Conservation (phyloP, 1,140 invertebrate species). For the Odontomachus brunneus region DNA sequence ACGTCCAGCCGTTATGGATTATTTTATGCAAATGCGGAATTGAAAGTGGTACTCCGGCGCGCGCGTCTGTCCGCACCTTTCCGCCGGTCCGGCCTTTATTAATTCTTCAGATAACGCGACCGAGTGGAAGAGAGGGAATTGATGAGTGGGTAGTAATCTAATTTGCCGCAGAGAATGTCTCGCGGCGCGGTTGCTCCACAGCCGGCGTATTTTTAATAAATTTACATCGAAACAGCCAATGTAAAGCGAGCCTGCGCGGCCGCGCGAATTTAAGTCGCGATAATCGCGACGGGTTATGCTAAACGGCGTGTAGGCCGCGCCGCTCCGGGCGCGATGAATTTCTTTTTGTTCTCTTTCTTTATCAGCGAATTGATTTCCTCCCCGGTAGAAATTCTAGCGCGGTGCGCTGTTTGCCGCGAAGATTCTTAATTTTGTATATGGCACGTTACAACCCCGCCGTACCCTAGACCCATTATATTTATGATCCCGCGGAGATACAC, state of each 20-base stretch:
- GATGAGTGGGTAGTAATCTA: slow-evolving; percentile 75
- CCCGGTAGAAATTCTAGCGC: neutral
- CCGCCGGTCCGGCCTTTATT: slow-evolving; percentile 67
- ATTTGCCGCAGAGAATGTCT: slow-evolving; percentile 67
- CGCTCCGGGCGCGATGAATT: neutral
- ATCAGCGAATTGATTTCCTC: neutral
- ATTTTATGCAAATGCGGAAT: slow-evolving; percentile 76
- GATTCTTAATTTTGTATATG: slow-evolving; percentile 48
- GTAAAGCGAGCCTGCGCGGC: slow-evolving; percentile 11
- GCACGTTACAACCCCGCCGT: neutral
- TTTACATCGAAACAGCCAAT: slow-evolving; percentile 71
- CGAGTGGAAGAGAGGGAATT: slow-evolving; percentile 62
- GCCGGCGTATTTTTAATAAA: slow-evolving; percentile 71
- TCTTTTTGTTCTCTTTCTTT: neutral
- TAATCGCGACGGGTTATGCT: slow-evolving; percentile 8
- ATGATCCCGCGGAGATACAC: slow-evolving; percentile 51
- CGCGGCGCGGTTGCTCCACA: slow-evolving; percentile 48
- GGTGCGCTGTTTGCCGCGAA: neutral
- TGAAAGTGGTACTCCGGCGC: slow-evolving; percentile 68
- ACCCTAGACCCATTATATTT: slow-evolving; percentile 47
- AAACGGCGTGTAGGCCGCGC: neutral
- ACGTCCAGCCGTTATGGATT: slow-evolving; percentile 67
- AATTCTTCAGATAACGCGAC: slow-evolving; percentile 74
- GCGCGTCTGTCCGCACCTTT: neutral
- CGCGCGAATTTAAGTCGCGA: slow-evolving; percentile 35